Conservation (phyloP, 2,113 vertebrate genomes). For the Cyanoderma ruficeps region DNA sequence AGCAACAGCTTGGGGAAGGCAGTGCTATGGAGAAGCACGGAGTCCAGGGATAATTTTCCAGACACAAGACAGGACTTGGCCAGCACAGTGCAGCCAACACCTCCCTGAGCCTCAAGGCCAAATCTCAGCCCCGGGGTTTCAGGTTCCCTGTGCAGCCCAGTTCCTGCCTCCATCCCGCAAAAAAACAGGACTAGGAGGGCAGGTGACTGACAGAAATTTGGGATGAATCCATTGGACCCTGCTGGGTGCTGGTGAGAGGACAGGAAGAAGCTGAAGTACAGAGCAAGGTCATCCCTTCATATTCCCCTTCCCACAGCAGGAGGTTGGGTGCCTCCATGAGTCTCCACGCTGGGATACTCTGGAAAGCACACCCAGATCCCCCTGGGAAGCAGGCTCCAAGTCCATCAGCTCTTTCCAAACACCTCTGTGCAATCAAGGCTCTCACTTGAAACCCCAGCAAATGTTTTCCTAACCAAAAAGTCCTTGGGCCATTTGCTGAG, state of each 20-base stretch:
- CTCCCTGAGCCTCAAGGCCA: background rate
- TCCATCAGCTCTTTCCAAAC: background rate
- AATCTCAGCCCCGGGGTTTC: background rate
- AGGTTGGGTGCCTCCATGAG: background rate
- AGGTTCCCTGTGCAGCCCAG: background rate
- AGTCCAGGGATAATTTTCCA: background rate
- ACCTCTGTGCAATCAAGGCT: background rate
- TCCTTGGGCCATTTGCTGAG: background rate
- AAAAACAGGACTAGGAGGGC: background rate
- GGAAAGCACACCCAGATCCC: background rate
- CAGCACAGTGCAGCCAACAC: background rate
- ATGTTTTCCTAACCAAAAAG: background rate
- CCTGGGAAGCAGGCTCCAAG: rapidly evolving
- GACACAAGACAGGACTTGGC: background rate
- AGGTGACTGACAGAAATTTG: background rate
- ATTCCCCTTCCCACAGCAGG: background rate
- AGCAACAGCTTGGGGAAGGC: background rate
- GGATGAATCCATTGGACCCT: background rate
- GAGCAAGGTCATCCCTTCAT: background rate
- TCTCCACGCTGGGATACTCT: rapidly evolving
- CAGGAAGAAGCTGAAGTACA: background rate
- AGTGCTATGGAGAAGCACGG: rapidly evolving
- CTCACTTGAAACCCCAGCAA: background rate
- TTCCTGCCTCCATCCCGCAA: background rate
- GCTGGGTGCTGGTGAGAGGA: background rate